phyloP scores from a whole-genome alignment of 2,797 vertebrate genomes.

The Argya squamiceps region DNA sequence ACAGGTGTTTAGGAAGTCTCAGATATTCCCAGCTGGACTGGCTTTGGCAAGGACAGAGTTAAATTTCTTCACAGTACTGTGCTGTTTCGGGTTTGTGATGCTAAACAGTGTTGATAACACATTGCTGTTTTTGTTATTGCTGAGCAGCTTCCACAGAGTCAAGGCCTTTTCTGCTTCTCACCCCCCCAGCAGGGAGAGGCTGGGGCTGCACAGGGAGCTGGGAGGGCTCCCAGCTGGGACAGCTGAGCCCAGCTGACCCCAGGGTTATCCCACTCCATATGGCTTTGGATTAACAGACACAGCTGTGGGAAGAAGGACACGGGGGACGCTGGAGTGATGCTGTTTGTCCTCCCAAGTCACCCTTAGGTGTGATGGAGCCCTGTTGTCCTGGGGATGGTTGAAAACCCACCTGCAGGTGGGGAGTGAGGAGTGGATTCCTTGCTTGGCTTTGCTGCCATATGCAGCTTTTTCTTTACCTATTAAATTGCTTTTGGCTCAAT shows the following conservation, averaged over 20 bases:
- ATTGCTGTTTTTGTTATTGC: neutral
- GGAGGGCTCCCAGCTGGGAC: neutral
- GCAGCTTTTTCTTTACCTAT: neutral
- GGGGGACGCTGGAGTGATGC: fast-evolving
- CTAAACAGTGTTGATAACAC: neutral
- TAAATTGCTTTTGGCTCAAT: neutral
- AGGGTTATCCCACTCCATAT: neutral
- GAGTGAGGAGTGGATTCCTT: neutral
- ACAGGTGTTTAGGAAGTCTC: neutral
- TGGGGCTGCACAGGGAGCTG: neutral
- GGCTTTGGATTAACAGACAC: neutral
- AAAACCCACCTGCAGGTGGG: neutral
- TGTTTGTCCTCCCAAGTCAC: neutral
- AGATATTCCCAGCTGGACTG: neutral
- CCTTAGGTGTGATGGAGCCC: fast-evolving
- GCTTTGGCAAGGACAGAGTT: neutral
- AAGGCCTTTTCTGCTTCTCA: neutral
- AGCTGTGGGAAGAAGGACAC: neutral
- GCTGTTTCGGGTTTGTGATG: neutral
- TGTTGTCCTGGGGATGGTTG: neutral
- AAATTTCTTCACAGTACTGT: neutral
- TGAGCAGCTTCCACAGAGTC: neutral
- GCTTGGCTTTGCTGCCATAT: neutral
- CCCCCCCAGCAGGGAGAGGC: fast-evolving
- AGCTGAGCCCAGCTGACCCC: neutral